Percentiles rank a stretch among this genome's conserved stretches.
phyloP scores from a whole-genome alignment of 2,797 vertebrate genomes.

The Agapornis canus region DNA sequence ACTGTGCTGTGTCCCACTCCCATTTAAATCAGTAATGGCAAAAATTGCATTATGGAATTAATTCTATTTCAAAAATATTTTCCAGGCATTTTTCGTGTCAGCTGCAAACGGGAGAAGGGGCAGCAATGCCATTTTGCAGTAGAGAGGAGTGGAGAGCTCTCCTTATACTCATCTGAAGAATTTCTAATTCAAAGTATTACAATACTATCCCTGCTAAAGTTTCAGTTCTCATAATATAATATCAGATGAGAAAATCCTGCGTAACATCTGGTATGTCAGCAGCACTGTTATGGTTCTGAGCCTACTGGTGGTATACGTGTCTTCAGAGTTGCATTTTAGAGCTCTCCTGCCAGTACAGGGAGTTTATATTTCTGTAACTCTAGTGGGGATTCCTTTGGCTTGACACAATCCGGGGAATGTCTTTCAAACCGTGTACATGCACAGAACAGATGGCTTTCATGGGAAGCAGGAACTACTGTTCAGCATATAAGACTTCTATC shows the following conservation, averaged over 20 bases:
- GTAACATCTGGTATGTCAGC: slow-evolving; percentile 22
- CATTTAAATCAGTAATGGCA: not conserved
- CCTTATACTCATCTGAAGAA: not conserved
- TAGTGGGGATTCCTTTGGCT: slow-evolving; percentile 66
- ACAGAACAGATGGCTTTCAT: slow-evolving; percentile 59
- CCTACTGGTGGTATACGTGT: not conserved
- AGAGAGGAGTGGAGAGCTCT: not conserved
- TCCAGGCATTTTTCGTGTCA: slow-evolving; percentile 51
- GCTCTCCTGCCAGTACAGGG: not conserved
- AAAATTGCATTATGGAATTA: not conserved
- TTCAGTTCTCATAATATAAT: slow-evolving; percentile 52
- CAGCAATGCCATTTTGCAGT: slow-evolving; percentile 2
- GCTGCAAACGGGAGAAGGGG: not conserved
- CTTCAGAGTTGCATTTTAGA: slow-evolving; percentile 19
- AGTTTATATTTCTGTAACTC: slow-evolving; percentile 64
- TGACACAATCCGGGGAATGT: slow-evolving; percentile 59
- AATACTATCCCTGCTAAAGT: slow-evolving; percentile 6
- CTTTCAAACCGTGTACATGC: slow-evolving; percentile 51
- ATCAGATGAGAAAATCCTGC: slow-evolving; percentile 33
- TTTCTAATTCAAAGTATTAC: slow-evolving; percentile 21
- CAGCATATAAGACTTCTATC: not conserved
- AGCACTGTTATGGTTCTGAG: not conserved
- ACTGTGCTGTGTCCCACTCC: not conserved
- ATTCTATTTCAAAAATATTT: slow-evolving; percentile 37
- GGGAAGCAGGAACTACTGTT: slow-evolving; percentile 57